A percentile compares a stretch with the other conserved stretches of the same genome.
Evolutionary conservation across 2,888 invertebrate species (phyloP).

Genomic region (Hydrotaea diabolus): DNA sequence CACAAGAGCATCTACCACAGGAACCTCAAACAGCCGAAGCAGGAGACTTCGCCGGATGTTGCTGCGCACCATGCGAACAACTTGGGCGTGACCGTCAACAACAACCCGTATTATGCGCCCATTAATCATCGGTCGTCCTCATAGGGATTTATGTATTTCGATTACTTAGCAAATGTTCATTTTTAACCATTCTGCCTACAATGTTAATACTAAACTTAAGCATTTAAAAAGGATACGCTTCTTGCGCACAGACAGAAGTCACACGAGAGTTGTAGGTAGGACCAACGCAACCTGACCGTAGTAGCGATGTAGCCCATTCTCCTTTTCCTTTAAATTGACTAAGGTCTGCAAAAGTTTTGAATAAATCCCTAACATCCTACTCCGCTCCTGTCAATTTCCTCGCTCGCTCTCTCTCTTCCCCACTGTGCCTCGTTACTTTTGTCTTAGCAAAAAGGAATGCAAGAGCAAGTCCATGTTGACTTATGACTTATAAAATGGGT

Average conservation of each 20-base stretch:
- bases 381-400: too few relatives aligned
- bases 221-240: background rate
- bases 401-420: background rate
- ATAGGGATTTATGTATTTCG: conserved; percentile 80
- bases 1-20: conserved; percentile 96
- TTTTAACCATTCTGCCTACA: conserved; percentile 70
- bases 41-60: conserved; percentile 73
- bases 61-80: conserved; percentile 65
- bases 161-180: conserved; percentile 77
- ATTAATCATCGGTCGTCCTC: conserved; percentile 79
- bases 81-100: conserved; percentile 68
- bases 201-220: conserved; percentile 34
- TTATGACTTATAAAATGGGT: conserved; percentile 6
- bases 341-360: too few relatives aligned
- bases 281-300: too few relatives aligned
- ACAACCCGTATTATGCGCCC: conserved; percentile 76
- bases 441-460: conserved; percentile 14
- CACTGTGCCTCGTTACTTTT: conserved; percentile 7
- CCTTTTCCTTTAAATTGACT: too few relatives aligned
- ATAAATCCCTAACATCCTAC: too few relatives aligned
- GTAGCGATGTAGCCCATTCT: too few relatives aligned
- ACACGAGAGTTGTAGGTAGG: conserved; percentile 1
- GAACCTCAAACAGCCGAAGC: conserved; percentile 87
- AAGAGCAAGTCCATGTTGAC: background rate
- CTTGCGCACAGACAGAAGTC: conserved; percentile 16